These are phyloP conservation scores for Barnardius zonarius DNA, from an alignment of 2,113 vertebrate genomes.

Conservation along the genomic window DNA sequence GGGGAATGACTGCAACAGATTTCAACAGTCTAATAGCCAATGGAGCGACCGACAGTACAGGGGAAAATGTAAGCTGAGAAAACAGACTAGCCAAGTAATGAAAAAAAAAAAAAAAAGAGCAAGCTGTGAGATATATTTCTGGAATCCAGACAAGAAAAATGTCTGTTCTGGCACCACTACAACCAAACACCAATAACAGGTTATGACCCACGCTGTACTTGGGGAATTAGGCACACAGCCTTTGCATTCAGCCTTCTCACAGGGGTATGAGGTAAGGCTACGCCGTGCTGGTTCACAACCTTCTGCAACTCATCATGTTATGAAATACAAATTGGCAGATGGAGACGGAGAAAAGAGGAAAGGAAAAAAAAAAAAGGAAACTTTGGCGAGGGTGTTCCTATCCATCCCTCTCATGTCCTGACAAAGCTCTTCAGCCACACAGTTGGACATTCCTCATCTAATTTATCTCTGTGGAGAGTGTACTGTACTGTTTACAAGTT, in stretches of 20 bases:
- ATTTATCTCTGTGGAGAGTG: not conserved
- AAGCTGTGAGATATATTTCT: constrained; percentile 37
- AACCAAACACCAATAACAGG: constrained; percentile 46
- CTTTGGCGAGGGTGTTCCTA: not conserved
- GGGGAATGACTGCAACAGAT: constrained; percentile 28
- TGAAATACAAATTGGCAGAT: constrained; percentile 42
- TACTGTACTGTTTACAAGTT: constrained; percentile 1
- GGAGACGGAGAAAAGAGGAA: not conserved
- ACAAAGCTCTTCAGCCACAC: constrained; percentile 22
- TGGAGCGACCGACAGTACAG: accelerated
- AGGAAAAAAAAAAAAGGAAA: not conserved
- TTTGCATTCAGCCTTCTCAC: constrained; percentile 31
- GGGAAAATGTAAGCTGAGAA: constrained; percentile 39
- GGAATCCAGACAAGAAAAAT: constrained; percentile 54
- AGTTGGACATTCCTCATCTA: not conserved
- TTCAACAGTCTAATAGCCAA: constrained; percentile 15
- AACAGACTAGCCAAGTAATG: not conserved
- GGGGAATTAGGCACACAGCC: constrained; percentile 11
- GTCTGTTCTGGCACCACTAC: constrained; percentile 27
- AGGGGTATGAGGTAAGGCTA: constrained; percentile 41
- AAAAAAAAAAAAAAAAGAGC: not conserved
- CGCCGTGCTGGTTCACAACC: not conserved
- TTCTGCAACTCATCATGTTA: constrained; percentile 44
- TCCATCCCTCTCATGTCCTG: not conserved
- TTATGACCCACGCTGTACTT: constrained; percentile 14